Conservation (phyloP, 2,797 vertebrate genomes). For the Coilia nasus region DNA sequence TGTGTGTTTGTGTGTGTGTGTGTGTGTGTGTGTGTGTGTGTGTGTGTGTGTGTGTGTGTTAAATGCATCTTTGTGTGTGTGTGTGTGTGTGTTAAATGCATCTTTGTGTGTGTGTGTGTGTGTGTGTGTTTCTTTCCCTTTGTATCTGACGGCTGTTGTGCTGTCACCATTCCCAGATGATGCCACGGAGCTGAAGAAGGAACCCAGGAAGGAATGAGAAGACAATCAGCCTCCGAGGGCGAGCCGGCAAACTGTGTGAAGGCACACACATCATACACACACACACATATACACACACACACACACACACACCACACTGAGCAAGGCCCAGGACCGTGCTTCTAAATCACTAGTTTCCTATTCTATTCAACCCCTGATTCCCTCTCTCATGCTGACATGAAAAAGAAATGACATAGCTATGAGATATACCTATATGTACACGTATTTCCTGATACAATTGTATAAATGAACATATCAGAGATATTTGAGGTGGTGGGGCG, state of each 20-base stretch:
- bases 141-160: constrained; percentile 21
- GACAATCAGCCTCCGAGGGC: constrained; percentile 78
- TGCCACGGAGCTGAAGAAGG: constrained; percentile 65
- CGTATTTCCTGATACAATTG: constrained; percentile 20
- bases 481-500: constrained; percentile 35
- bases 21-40: too few relatives aligned
- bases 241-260: constrained; percentile 81
- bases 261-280: constrained; percentile 67
- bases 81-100: too few relatives aligned
- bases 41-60: too few relatives aligned
- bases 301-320: constrained; percentile 66
- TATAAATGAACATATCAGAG: constrained; percentile 46
- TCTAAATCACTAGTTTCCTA: constrained; percentile 20
- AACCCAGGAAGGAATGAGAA: constrained; percentile 65
- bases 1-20: too few relatives aligned
- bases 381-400: constrained; percentile 52
- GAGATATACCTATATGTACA: constrained; percentile 17
- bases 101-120: too few relatives aligned
- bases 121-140: background rate
- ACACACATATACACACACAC: constrained; percentile 64
- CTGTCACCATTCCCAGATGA: constrained; percentile 59
- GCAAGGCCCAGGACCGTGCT: constrained; percentile 56
- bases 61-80: too few relatives aligned
- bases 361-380: constrained; percentile 52
- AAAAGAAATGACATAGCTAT: constrained; percentile 32